These are phyloP conservation scores for Eilema griseolum DNA, from an alignment of 2,888 invertebrate genomes.

Conservation along the genomic window DNA sequence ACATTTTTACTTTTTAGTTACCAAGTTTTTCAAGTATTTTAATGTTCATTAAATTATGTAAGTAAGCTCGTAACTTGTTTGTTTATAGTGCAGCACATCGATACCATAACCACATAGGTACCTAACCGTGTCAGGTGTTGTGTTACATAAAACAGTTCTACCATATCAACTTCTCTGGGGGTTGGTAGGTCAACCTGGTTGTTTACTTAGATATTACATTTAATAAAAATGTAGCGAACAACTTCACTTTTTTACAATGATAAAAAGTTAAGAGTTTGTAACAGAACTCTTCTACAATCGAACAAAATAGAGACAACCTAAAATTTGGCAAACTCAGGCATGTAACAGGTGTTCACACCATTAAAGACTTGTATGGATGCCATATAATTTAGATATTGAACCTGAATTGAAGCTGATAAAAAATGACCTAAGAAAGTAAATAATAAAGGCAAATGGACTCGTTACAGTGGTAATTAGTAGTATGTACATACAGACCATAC, in stretches of 20 bases:
- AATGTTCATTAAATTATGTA: constrained; percentile 39
- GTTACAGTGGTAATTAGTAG: constrained; percentile 2
- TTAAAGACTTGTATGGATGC: constrained; percentile 8
- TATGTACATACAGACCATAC: neutral
- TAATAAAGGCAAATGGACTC: neutral
- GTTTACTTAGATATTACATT: neutral
- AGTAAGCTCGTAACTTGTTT: constrained; percentile 56
- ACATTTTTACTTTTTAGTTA: neutral
- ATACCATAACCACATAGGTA: constrained; percentile 63
- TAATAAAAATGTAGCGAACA: neutral
- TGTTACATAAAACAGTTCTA: constrained; percentile 65
- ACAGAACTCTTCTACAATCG: neutral
- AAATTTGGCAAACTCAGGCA: neutral
- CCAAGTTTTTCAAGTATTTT: constrained; percentile 6
- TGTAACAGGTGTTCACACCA: constrained; percentile 19
- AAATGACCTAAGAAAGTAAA: neutral
- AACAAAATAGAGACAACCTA: neutral
- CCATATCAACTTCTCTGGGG: constrained; percentile 37
- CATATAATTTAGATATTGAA: neutral
- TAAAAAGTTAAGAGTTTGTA: neutral
- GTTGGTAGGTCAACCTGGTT: constrained; percentile 24
- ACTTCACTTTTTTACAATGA: neutral
- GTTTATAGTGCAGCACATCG: constrained; percentile 69
- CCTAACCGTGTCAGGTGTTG: constrained; percentile 66
- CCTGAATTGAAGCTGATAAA: neutral